Evolutionary conservation across 2,113 vertebrate genomes (phyloP), one percentile per base, ranked within the genome.

Genomic region (Sphaerodactylus townsendi): DNA sequence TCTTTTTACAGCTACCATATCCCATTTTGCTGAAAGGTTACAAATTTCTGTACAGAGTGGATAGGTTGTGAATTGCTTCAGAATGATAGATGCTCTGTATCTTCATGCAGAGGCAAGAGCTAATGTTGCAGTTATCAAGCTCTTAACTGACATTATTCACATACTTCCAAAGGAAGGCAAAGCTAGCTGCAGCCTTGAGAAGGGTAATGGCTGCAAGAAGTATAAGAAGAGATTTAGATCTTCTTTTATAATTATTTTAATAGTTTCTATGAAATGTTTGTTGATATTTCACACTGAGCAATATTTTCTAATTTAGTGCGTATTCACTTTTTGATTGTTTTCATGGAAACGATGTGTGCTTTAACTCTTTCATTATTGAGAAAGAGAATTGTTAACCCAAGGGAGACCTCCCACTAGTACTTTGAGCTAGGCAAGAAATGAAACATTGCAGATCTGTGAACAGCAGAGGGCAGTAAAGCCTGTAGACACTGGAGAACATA

Each of bases 1-100:
- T 14, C 50, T 79, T 83, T 86, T 77, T 64, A 65, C 2, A 46
- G 50, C 79, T 82, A 48, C 65, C 17, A 19, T n/a, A 79, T 85
- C 53, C 39, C n/a, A 77, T 82, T 82, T 82, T 39, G 66, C 23
- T 77, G 17, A 77, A 71, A 82, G 79, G 50, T 86, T 82, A 82
- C 15, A 71, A 33, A 17, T 75, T 62, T 25, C 85, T 77, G 8
- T 48, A 70, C 73, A 86, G n/a, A 56, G 19, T 64, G 71, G 65
- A 70, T 77, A 81, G 62, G 14, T 69, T 81, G 78, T 69, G 84
- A 86, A 69, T n/a, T 37, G 50, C 74, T 82, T 82, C 66, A 86
- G n/a, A 25, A 86, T 81, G 74, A 77, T 62, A 86, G 79, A 71
- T 77, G 85, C 3, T 41, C 75, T 17, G 1, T 21, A 78, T 79